Percentiles rank a stretch among this genome's conserved stretches.
phyloP scores from a whole-genome alignment of 1,140 invertebrate genomes.

The Phthorimaea operculella region DNA sequence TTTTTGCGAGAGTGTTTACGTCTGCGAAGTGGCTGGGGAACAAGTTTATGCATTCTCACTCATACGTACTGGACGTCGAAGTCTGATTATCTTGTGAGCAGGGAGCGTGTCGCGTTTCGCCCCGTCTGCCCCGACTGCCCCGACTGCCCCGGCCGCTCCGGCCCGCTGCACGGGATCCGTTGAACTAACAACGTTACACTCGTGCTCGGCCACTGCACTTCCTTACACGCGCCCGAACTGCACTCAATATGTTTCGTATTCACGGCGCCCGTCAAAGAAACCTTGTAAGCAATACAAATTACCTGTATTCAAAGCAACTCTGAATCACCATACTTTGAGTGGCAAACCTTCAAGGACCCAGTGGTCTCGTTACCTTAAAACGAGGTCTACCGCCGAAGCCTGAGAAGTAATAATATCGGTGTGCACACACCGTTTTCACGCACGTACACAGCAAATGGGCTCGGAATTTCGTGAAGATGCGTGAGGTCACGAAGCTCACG shows the following conservation, averaged over 20 bases:
- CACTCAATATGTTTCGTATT: constrained; percentile 5
- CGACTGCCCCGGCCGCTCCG: constrained; percentile 14
- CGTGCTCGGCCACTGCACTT: not conserved
- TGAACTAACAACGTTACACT: constrained; percentile 14
- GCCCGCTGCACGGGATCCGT: constrained; percentile 34
- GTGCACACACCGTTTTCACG: constrained; percentile 38
- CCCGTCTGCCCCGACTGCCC: constrained; percentile 18
- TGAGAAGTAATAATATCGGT: constrained; percentile 35
- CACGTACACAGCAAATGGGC: constrained; percentile 47
- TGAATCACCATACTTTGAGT: not conserved
- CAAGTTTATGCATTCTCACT: constrained; percentile 1
- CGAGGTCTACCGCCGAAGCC: not conserved
- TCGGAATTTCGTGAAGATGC: constrained; percentile 45
- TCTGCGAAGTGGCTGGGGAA: not conserved
- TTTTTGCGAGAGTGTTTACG: constrained; percentile 1
- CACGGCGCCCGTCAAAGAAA: not conserved
- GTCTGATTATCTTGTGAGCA: constrained; percentile 21
- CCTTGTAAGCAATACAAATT: not conserved
- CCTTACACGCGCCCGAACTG: not conserved
- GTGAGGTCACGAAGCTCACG: constrained; percentile 44
- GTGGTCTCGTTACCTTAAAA: not conserved
- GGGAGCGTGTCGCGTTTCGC: constrained; percentile 25
- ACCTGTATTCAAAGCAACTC: constrained; percentile 1
- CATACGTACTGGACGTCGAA: constrained; percentile 5
- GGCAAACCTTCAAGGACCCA: not conserved